Percentiles rank a stretch among this genome's conserved stretches.
phyloP scores from a whole-genome alignment of 2,888 invertebrate species.

The Parascotia fuliginaria region DNA sequence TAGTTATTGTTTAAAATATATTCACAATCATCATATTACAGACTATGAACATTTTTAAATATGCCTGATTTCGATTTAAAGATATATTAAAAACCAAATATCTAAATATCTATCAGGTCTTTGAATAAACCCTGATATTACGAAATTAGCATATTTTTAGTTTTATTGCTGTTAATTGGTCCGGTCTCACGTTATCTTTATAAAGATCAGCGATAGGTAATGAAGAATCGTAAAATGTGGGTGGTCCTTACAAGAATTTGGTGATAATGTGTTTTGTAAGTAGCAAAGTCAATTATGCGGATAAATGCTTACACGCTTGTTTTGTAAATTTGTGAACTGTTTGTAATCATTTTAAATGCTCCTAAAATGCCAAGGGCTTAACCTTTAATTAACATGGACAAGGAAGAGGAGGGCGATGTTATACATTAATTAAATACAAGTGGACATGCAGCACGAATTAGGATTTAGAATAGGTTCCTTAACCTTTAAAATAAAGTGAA shows the following conservation, averaged over 20 bases:
- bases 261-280: slow-evolving; percentile 17
- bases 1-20: slow-evolving; percentile 25
- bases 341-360: slow-evolving; percentile 14
- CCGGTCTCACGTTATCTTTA: slow-evolving; percentile 34
- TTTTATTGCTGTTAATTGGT: slow-evolving; percentile 36
- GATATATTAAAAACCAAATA: slow-evolving; percentile 20
- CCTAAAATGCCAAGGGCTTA: slow-evolving; percentile 16
- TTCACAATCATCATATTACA: slow-evolving; percentile 23
- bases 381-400: slow-evolving; percentile 43
- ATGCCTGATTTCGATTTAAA: slow-evolving; percentile 23
- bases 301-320: slow-evolving; percentile 5
- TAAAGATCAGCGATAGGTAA: slow-evolving; percentile 29
- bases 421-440: slow-evolving; percentile 47
- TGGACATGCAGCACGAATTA: slow-evolving; percentile 26
- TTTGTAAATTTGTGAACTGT: slow-evolving; percentile 5
- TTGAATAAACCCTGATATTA: slow-evolving; percentile 22
- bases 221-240: slow-evolving; percentile 29
- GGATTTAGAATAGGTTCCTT: too few species aligned
- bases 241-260: slow-evolving; percentile 35
- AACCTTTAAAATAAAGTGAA: slow-evolving; percentile 22
- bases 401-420: slow-evolving; percentile 31
- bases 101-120: too few species aligned
- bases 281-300: slow-evolving; percentile 16
- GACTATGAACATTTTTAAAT: slow-evolving; percentile 29
- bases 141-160: slow-evolving; percentile 27